A percentile compares a stretch with the other conserved stretches of the same genome.
These are phyloP conservation scores for Diarsia dahlii DNA, from an alignment of 2,888 invertebrate species.

Conservation along the genomic window DNA sequence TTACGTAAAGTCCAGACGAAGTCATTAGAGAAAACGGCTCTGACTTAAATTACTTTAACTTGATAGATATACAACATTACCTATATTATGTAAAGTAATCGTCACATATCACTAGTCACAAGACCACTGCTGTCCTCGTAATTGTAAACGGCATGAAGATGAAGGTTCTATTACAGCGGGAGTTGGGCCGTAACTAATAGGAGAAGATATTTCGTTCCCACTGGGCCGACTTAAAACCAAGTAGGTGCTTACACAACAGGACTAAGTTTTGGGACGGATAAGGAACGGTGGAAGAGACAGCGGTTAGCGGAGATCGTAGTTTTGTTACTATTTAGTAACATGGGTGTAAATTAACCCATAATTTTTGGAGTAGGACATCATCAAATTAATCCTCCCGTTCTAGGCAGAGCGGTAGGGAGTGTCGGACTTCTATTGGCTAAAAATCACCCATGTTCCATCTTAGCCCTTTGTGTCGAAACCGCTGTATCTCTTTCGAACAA, in stretches of 20 bases:
- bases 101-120: neutral
- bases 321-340: no score
- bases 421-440: no score
- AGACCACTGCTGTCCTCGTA: slow-evolving; percentile 7
- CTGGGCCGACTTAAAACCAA: slow-evolving; percentile 26
- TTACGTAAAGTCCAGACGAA: neutral
- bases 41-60: neutral
- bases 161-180: slow-evolving; percentile 13
- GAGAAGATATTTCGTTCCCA: slow-evolving; percentile 37
- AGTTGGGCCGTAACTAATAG: slow-evolving; percentile 32
- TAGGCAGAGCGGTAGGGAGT: no score
- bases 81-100: neutral
- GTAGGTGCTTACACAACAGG: slow-evolving; percentile 32
- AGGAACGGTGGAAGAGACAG: neutral
- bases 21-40: neutral
- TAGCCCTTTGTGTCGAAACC: no score
- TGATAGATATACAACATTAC: neutral
- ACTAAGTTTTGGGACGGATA: slow-evolving; percentile 22
- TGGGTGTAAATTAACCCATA: no score
- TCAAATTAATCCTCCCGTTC: no score
- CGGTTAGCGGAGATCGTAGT: neutral
- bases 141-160: slow-evolving; percentile 11
- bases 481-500: no score
- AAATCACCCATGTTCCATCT: no score
- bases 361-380: no score